Evolutionary conservation across 2,113 vertebrate genomes (phyloP), one percentile per base, ranked within the genome.

Genomic region (Strix uralensis): DNA sequence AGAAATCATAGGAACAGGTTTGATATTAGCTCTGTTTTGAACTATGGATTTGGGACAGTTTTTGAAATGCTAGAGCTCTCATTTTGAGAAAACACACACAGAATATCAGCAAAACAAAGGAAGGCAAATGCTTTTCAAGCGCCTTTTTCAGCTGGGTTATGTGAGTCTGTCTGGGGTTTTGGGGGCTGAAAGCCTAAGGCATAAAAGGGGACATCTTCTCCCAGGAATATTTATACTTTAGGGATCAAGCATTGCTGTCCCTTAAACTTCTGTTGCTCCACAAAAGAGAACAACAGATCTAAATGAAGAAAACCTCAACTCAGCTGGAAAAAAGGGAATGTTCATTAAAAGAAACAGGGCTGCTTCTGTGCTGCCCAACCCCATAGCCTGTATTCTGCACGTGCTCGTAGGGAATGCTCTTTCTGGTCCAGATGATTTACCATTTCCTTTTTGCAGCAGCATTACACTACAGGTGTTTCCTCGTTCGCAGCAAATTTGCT

Each of bases 351-450:
- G 52, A 34, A 22, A 15, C 11, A 10, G 22, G 26, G 14, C 7
- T 57, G n/a, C 7, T 59, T 47, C 38, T 57, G 4, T 18, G 47
- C 54, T 85, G 49, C 51, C 52, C 0, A 0, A 54, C 46, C 67
- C 47, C 20, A 3, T 3, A 5, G 55, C 0, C 3, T 21, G 38
- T 16, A 0, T 82, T 67, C 63, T 46, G 61, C n/a, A 19, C 65
- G 47, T 52, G 38, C 52, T 71, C 34, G 0, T 2, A 25, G 42
- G 55, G 32, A 58, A 54, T 78, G 52, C 49, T 66, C 58, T 49
- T 69, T 59, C 52, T 72, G 63, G 9, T 84, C 29, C 42, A 14
- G 21, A 47, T 29, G 26, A 36, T 58, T 18, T 40, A 8, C 47
- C 16, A 0, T 18, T 57, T 67, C 54, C 52, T 36, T 47, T 46